Evolutionary conservation across 2,888 invertebrate genomes (phyloP), one percentile per base, ranked within the genome.

Genomic region (Tetramorium bicarinatum): DNA sequence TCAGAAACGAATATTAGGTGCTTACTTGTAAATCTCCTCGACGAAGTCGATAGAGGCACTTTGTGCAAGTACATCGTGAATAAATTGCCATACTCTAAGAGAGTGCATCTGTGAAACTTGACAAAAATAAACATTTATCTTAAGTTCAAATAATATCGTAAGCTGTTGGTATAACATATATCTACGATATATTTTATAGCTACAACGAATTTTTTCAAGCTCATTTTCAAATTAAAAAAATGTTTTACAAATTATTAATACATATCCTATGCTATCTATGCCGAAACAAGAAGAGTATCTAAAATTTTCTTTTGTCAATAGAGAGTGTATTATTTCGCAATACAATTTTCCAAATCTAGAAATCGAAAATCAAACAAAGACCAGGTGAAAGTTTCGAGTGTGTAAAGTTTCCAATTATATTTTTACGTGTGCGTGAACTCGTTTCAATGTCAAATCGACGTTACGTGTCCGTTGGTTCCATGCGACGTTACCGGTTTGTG

Each of bases 381-480:
- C 18, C 29, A 18, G 18, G 15, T n/a, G 18, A n/a, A 61, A 47
- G 44, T 13, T 59, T 8, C 7, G 34, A 71, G 6, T 13, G 29
- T 41, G 41, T 49, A 80, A 47, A 3, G 25, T 49, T 29, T n/a
- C 38, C 52, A 67, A 76, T 84, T 86, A 56, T 11, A 67, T 18
- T 71, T 56, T 59, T 54, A 25, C 21, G 62, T 67, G 61, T 59
- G 75, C 67, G 59, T 54, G 59, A 66, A 49, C 44, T 62, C 21
- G 15, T 56, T 44, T 34, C 29, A 56, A 83, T 83, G 79, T 64
- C 75, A 76, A 76, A 83, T 81, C 76, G 66, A 86, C 83, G 67
- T 83, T 84, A 87, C 83, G 86, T 85, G 85, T 86, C 76, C 21
- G 75, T 11, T 34, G 38, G 47, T 72, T 74, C 56, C 84, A 77